Evolutionary conservation across 2,888 invertebrate species (phyloP).

Genomic region (Drosophila rellima): DNA sequence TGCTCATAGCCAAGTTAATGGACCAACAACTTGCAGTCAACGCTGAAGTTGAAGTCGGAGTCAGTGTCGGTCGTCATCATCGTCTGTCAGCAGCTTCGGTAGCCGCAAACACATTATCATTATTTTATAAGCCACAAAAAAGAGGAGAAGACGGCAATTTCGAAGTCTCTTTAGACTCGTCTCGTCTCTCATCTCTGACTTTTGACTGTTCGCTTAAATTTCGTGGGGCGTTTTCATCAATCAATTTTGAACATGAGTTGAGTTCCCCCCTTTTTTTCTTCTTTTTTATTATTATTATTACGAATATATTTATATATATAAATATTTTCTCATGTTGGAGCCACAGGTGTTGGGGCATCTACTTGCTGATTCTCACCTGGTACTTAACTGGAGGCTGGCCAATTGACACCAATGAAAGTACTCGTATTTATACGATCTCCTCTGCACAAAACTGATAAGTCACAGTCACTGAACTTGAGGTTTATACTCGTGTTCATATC

Average conservation of each 20-base stretch:
- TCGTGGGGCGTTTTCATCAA: conserved; percentile 78
- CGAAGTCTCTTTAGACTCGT: conserved; percentile 1
- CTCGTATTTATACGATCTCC: conserved; percentile 21
- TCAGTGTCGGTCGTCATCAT: conserved; percentile 28
- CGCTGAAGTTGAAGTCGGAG: conserved; percentile 15
- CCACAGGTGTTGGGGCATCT: too few relatives aligned
- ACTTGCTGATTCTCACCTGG: conserved; percentile 31
- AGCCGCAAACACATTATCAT: conserved; percentile 73
- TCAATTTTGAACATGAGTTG: conserved; percentile 66
- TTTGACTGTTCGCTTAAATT: conserved; percentile 15
- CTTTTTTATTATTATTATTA: neutral
- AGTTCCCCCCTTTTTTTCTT: conserved; percentile 22
- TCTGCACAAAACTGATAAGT: conserved; percentile 39
- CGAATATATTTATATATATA: neutral
- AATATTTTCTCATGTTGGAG: conserved; percentile 12
- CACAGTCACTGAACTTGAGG: conserved; percentile 54
- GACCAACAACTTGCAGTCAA: conserved; percentile 21
- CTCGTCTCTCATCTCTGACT: conserved; percentile 7
- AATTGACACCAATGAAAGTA: conserved; percentile 70
- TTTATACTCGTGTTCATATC: too few relatives aligned
- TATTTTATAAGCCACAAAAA: conserved; percentile 71
- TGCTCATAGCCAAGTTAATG: conserved; percentile 47
- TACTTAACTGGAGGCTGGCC: conserved; percentile 42
- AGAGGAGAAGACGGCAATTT: conserved; percentile 52
- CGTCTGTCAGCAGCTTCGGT: conserved; percentile 61